Evolutionary conservation across 2,113 vertebrate genomes (phyloP), one percentile per base, ranked within the genome.

Genomic region (Athene cunicularia): DNA sequence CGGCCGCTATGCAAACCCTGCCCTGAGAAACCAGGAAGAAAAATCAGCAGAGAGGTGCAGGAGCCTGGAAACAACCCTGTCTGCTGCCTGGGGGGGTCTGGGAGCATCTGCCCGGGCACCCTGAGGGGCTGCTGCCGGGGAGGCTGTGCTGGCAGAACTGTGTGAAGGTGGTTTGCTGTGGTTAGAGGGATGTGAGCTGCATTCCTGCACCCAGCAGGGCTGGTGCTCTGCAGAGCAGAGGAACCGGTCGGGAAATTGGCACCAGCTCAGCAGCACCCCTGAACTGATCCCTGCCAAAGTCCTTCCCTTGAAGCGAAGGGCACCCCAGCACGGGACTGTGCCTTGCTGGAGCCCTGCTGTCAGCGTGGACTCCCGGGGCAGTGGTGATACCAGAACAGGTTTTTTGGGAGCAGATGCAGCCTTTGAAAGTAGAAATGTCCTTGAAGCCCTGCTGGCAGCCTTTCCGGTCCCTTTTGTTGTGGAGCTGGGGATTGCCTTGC

Each of bases 401-500:
- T 80, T 88, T 88, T n/a, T 76, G 63, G 72, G 90, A 94, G 86
- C 85, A 72, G 91, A 73, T 88, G 52, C 64, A 94, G 86, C 52
- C 76, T 86, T 95, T 90, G 72, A 86, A 93, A 92, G 20, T 20
- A 77, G 59, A 80, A 96, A 92, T n/a, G 72, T 71, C 92, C 94
- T 74, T 59, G 88, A 75, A 92, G 60, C 59, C 27, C 45, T 0
- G 17, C 92, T 90, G 94, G 82, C 90, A 92, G 86, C 72, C 85
- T 88, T 96, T 97, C 90, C 27, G 12, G 92, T 35, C 49, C 39
- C 85, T 95, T 96, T 96, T 96, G 90, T 96, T 90, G 58, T 32
- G 56, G 56, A 85, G 58, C 62, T 72, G 86, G 52, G 86, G 91
- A 85, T 89, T 93, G 95, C 85, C 90, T 95, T 88, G 92, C 63